Percentiles rank a stretch among this genome's conserved stretches.
These are phyloP conservation scores for Tiphia femorata DNA, from an alignment of 2,888 invertebrate genomes.

Conservation along the genomic window DNA sequence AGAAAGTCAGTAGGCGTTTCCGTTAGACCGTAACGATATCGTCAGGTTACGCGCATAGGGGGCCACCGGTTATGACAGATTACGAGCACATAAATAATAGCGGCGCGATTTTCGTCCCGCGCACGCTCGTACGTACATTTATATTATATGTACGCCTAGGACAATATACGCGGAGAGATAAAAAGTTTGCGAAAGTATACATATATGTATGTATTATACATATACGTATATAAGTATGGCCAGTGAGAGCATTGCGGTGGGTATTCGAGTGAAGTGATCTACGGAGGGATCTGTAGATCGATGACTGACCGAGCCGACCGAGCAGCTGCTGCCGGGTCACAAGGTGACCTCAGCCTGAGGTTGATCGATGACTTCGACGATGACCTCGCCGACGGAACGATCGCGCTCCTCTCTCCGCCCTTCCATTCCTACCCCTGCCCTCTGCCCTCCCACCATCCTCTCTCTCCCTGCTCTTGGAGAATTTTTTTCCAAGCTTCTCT, in stretches of 20 bases:
- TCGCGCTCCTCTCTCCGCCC: slow-evolving; percentile 25
- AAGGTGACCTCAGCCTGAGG: slow-evolving; percentile 55
- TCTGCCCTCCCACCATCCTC: neutral
- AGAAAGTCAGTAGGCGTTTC: slow-evolving; percentile 39
- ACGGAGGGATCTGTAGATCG: slow-evolving; percentile 60
- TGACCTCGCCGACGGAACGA: slow-evolving; percentile 51
- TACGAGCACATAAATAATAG: slow-evolving; percentile 50
- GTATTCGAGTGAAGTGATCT: slow-evolving; percentile 57
- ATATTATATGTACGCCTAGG: neutral
- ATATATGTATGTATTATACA: too few relatives aligned
- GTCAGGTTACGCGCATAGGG: slow-evolving; percentile 52
- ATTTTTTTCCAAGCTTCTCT: neutral
- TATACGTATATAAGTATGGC: neutral
- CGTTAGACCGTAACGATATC: slow-evolving; percentile 54
- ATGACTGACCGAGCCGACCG: slow-evolving; percentile 59
- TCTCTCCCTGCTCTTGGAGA: slow-evolving; percentile 7
- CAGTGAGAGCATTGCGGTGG: slow-evolving; percentile 14
- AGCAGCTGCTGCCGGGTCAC: slow-evolving; percentile 63
- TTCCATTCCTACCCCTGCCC: neutral
- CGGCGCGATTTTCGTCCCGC: slow-evolving; percentile 40
- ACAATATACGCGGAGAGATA: neutral
- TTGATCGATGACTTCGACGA: slow-evolving; percentile 64
- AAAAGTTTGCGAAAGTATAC: too few relatives aligned
- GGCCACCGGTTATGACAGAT: slow-evolving; percentile 51
- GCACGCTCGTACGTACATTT: slow-evolving; percentile 1